Evolutionary conservation across 2,113 vertebrate genomes (phyloP).

Genomic region (Gambusia affinis): DNA sequence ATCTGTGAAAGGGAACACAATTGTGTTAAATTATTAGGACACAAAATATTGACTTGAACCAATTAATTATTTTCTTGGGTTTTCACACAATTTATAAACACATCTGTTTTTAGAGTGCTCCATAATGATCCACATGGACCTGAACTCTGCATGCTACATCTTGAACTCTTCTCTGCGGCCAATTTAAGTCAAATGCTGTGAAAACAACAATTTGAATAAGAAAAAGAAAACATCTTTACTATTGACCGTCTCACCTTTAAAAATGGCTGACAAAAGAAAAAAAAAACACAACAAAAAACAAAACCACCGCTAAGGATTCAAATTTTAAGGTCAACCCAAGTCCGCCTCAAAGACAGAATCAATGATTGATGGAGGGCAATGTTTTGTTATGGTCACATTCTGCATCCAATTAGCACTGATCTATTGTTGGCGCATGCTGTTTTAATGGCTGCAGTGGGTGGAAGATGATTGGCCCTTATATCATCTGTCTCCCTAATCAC

Average conservation of each 20-base stretch:
- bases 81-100: no score
- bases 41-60: no score
- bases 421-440: conserved; percentile 82
- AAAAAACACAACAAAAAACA: background rate
- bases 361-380: conserved; percentile 81
- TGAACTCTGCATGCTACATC: background rate
- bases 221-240: conserved; percentile 2
- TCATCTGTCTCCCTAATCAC: conserved; percentile 92
- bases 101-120: no score
- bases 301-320: background rate
- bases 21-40: no score
- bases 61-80: no score
- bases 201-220: conserved; percentile 7
- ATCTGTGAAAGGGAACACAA: no score
- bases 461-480: conserved; percentile 88
- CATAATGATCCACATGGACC: no score
- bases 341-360: conserved; percentile 80
- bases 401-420: conserved; percentile 93
- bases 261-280: background rate
- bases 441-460: conserved; percentile 90
- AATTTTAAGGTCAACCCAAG: conserved; percentile 80
- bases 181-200: background rate
- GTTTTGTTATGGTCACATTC: conserved; percentile 86
- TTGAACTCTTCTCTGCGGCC: background rate
- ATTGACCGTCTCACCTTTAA: conserved; percentile 7